These are phyloP conservation scores for Haemorhous mexicanus DNA, from an alignment of 2,113 vertebrate species.

Conservation along the genomic window DNA sequence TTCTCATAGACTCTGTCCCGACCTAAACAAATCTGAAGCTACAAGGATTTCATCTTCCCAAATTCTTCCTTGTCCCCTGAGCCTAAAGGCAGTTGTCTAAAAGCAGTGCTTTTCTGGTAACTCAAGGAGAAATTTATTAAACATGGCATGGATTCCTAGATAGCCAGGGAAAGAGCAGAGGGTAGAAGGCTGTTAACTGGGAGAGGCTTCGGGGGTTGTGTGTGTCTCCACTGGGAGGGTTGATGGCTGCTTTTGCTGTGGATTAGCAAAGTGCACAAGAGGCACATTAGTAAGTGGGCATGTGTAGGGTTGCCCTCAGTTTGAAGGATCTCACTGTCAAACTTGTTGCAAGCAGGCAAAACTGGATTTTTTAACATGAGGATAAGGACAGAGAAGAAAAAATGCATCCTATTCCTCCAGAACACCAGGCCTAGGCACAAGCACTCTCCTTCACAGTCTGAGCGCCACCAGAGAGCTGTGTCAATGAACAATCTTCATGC, in stretches of 20 bases:
- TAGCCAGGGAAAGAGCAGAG: not conserved
- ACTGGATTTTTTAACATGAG: not conserved
- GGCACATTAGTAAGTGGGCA: not conserved
- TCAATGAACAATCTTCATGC: not conserved
- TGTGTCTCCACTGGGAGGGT: not conserved
- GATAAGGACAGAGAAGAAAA: not conserved
- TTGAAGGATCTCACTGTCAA: not conserved
- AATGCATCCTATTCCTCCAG: not conserved
- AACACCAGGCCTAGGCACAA: not conserved
- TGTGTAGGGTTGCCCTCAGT: not conserved
- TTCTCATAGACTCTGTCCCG: not conserved
- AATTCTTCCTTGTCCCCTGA: not conserved
- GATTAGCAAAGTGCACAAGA: not conserved
- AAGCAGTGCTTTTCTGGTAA: not conserved
- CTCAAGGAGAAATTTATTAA: not conserved
- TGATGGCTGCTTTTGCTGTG: not conserved
- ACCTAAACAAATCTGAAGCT: not conserved
- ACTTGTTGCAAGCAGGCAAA: not conserved
- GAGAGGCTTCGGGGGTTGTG: not conserved
- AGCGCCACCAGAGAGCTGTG: not conserved
- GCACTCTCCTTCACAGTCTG: not conserved
- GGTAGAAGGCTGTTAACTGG: not conserved
- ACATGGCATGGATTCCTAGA: not conserved
- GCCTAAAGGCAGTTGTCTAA: not conserved
- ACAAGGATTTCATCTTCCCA: not conserved